Conservation (phyloP, 2,888 invertebrate species). For the Drosophila prolongata region DNA sequence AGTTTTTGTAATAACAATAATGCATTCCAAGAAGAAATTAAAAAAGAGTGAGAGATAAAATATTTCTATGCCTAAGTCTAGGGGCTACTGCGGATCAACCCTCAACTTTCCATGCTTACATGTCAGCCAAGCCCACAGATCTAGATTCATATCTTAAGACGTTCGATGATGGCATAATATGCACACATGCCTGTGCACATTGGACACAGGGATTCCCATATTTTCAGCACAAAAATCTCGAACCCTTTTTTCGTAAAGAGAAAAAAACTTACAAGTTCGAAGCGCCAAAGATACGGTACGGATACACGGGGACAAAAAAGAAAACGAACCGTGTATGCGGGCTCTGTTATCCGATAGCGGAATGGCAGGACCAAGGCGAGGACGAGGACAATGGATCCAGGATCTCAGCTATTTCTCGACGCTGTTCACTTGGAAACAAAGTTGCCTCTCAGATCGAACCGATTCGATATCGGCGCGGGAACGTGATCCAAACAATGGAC, state of each 20-base stretch:
- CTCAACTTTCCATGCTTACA: slow-evolving; percentile 60
- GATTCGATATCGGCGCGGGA: slow-evolving; percentile 68
- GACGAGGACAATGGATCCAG: slow-evolving; percentile 44
- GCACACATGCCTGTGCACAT: slow-evolving; percentile 54
- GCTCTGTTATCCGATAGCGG: slow-evolving; percentile 81
- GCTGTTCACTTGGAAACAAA: slow-evolving; percentile 72
- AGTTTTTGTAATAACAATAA: too few species aligned
- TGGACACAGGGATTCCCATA: slow-evolving; percentile 57
- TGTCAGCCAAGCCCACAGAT: slow-evolving; percentile 58
- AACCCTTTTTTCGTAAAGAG: slow-evolving; percentile 59
- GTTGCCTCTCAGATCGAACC: slow-evolving; percentile 72
- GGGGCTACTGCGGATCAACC: slow-evolving; percentile 22
- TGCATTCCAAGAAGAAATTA: not conserved
- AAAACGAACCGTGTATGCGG: slow-evolving; percentile 72
- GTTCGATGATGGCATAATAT: slow-evolving; percentile 69
- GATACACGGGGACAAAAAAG: slow-evolving; percentile 56
- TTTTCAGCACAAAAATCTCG: slow-evolving; percentile 61
- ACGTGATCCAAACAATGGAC: slow-evolving; percentile 75
- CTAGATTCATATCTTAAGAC: slow-evolving; percentile 64
- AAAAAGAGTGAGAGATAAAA: not conserved
- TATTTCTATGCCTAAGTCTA: slow-evolving; percentile 12
- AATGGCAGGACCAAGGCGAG: slow-evolving; percentile 49
- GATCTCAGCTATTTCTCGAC: slow-evolving; percentile 20
- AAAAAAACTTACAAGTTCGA: slow-evolving; percentile 65
- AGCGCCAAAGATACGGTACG: slow-evolving; percentile 58